A percentile compares a stretch with the other conserved stretches of the same genome.
Evolutionary conservation across 1,140 invertebrate species (phyloP).

Genomic region (Chymomyza costata): DNA sequence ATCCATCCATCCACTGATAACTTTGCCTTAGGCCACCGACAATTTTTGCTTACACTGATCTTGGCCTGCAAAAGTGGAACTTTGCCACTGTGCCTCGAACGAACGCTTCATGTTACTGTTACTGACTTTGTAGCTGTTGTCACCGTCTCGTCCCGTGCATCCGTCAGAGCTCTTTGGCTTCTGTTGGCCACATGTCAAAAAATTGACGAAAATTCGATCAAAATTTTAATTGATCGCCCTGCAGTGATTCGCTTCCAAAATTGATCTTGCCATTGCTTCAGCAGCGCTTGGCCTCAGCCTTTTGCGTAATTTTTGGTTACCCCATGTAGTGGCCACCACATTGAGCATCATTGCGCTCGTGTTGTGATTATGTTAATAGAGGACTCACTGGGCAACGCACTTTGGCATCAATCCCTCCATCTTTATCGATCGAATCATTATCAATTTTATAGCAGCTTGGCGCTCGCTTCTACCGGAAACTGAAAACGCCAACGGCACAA

Average conservation of each 20-base stretch:
- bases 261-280: slow-evolving; percentile 47
- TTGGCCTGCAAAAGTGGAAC: slow-evolving; percentile 5
- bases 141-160: not conserved
- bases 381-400: slow-evolving; percentile 27
- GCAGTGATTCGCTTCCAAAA: slow-evolving; percentile 68
- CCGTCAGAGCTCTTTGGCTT: slow-evolving; percentile 32
- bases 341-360: too few relatives aligned
- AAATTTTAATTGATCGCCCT: slow-evolving; percentile 76
- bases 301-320: slow-evolving; percentile 54
- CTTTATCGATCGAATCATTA: too few relatives aligned
- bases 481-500: slow-evolving; percentile 50
- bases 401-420: slow-evolving; percentile 2
- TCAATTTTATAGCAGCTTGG: slow-evolving; percentile 19
- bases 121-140: slow-evolving; percentile 2
- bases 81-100: too few relatives aligned
- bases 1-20: not conserved
- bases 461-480: slow-evolving; percentile 65
- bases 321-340: slow-evolving; percentile 5
- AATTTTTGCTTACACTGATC: slow-evolving; percentile 44
- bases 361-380: slow-evolving; percentile 75
- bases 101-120: too few relatives aligned
- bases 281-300: slow-evolving; percentile 32
- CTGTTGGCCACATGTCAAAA: slow-evolving; percentile 75
- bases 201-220: slow-evolving; percentile 76
- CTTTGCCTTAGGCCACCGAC: slow-evolving; percentile 31